A percentile compares a stretch with the other conserved stretches of the same genome.
These are phyloP conservation scores for Chamaea fasciata DNA, from an alignment of 2,113 vertebrate genomes.

Conservation along the genomic window DNA sequence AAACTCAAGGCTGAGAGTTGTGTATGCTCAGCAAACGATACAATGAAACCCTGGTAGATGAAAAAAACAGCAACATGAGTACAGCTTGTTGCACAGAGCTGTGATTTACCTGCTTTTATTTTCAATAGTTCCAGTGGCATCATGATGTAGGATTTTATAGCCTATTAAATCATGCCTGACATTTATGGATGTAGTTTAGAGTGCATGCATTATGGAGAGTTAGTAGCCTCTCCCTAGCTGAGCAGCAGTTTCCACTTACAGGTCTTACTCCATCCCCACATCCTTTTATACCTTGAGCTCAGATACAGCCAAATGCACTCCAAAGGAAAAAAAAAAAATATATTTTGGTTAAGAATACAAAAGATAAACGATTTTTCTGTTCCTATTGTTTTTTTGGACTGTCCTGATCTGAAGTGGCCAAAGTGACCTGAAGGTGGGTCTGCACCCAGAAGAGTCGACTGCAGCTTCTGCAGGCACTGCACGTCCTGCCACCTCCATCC, in stretches of 20 bases:
- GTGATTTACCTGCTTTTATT: conserved; percentile 59
- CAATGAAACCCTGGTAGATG: neutral
- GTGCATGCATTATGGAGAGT: conserved; percentile 38
- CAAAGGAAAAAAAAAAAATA: neutral
- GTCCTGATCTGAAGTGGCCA: neutral
- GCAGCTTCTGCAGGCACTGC: neutral
- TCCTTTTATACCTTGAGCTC: neutral
- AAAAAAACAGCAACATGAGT: neutral
- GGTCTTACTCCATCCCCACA: neutral
- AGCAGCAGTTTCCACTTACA: neutral
- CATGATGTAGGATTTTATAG: conserved; percentile 41
- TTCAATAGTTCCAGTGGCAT: conserved; percentile 33
- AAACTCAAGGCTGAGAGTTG: neutral
- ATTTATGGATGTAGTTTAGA: conserved; percentile 28
- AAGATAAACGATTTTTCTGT: neutral
- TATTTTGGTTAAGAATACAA: neutral
- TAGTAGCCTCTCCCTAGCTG: neutral
- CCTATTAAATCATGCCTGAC: conserved; percentile 44
- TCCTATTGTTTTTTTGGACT: neutral
- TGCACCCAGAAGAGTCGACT: neutral
- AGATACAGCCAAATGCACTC: neutral
- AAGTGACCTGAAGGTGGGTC: neutral
- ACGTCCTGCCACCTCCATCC: neutral
- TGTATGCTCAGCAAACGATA: neutral
- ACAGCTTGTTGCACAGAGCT: conserved; percentile 13